Percentiles rank a stretch among this genome's conserved stretches.
These are phyloP conservation scores for Holocentrus rufus DNA, from an alignment of 2,797 vertebrate genomes.

Conservation along the genomic window DNA sequence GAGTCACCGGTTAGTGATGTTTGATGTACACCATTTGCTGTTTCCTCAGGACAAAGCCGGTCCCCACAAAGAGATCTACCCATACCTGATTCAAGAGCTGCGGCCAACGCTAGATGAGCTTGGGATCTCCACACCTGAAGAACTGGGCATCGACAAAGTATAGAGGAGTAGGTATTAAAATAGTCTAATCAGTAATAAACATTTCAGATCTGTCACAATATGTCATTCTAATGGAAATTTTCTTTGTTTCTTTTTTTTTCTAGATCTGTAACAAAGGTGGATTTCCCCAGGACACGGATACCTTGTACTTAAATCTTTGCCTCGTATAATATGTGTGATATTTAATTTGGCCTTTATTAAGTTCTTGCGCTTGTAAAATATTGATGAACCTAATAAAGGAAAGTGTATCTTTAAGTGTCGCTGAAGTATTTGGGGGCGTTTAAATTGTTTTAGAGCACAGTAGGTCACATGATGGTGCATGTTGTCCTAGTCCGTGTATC, in stretches of 20 bases:
- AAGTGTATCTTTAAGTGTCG: slow-evolving; percentile 67
- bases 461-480: no score
- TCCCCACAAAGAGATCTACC: slow-evolving; percentile 95
- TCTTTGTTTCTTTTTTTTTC: slow-evolving; percentile 31
- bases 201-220: background rate
- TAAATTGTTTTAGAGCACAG: slow-evolving; percentile 19
- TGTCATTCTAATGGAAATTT: slow-evolving; percentile 5
- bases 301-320: slow-evolving; percentile 76
- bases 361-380: slow-evolving; percentile 85
- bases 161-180: slow-evolving; percentile 74
- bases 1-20: background rate
- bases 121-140: slow-evolving; percentile 94
- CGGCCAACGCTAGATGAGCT: slow-evolving; percentile 90
- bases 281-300: slow-evolving; percentile 50
- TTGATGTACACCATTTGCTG: background rate
- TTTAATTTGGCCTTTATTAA: slow-evolving; percentile 84
- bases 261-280: slow-evolving; percentile 57
- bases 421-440: slow-evolving; percentile 57
- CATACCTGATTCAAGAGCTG: slow-evolving; percentile 94
- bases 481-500: background rate
- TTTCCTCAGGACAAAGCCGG: slow-evolving; percentile 90
- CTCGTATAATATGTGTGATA: slow-evolving; percentile 73
- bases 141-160: slow-evolving; percentile 92
- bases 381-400: slow-evolving; percentile 83
- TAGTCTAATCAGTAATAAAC: background rate